Conservation (phyloP, 2,797 vertebrate genomes). For the Denticeps clupeoides region DNA sequence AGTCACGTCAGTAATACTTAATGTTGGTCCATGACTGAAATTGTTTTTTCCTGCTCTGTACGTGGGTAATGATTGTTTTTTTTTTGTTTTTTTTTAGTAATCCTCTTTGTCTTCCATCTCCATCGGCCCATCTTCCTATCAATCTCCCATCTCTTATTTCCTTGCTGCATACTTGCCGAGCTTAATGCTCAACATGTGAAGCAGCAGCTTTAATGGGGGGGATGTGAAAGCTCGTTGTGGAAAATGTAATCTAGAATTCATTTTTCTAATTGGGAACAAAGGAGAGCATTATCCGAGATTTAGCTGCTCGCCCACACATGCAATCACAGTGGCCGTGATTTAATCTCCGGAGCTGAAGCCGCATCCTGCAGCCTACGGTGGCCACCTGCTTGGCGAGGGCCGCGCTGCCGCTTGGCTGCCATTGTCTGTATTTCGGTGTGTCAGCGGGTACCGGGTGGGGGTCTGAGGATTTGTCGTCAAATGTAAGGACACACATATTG, state of each 20-base stretch:
- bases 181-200: constrained; percentile 1
- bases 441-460: neutral
- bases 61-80: too few species aligned
- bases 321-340: constrained; percentile 13
- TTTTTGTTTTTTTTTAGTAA: neutral
- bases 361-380: constrained; percentile 2
- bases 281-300: constrained; percentile 23
- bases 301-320: constrained; percentile 15
- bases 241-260: constrained; percentile 23
- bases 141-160: neutral
- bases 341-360: constrained; percentile 11
- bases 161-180: neutral
- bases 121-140: too few species aligned
- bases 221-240: constrained; percentile 4
- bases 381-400: constrained; percentile 12
- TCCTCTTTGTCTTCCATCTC: neutral
- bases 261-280: constrained; percentile 31
- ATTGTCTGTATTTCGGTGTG: neutral
- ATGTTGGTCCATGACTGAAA: too few species aligned
- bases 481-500: too few species aligned
- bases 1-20: too few species aligned
- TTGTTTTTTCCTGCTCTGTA: too few species aligned
- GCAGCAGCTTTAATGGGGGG: constrained; percentile 16
- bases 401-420: neutral
- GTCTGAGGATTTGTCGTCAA: too few species aligned